phyloP scores from a whole-genome alignment of 2,113 vertebrate species.

The Carassius auratus region DNA sequence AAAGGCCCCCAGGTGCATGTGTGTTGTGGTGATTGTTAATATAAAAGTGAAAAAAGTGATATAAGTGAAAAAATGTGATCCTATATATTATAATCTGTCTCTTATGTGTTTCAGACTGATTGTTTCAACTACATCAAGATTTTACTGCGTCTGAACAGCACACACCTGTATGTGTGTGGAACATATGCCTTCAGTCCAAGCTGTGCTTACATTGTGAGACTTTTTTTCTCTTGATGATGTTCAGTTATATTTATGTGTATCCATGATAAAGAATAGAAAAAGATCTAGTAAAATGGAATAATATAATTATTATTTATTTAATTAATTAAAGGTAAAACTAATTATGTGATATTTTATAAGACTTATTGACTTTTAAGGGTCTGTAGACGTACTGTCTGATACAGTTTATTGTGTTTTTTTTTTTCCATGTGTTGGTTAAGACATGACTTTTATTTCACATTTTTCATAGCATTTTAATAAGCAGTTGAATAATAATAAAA shows the following conservation, averaged over 20 bases:
- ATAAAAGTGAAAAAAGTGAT: too few species aligned
- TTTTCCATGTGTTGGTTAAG: too few species aligned
- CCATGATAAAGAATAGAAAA: not conserved
- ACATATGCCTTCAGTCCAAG: slow-evolving; percentile 93
- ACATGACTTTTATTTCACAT: too few species aligned
- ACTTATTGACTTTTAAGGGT: too few species aligned
- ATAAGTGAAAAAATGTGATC: not conserved
- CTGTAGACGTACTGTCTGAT: too few species aligned
- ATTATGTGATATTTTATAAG: too few species aligned
- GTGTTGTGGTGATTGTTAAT: not conserved
- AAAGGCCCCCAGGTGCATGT: slow-evolving; percentile 88
- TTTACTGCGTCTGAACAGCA: slow-evolving; percentile 86
- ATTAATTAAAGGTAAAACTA: too few species aligned
- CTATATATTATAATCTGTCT: not conserved
- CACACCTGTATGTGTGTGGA: slow-evolving; percentile 90
- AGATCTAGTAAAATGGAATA: not conserved
- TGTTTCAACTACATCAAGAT: slow-evolving; percentile 99
- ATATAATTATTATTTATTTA: too few species aligned
- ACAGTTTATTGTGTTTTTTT: too few species aligned
- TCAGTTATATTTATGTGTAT: slow-evolving; percentile 1
- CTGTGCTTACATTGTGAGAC: slow-evolving; percentile 91
- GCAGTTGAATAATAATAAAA: too few species aligned
- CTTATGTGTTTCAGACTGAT: slow-evolving; percentile 79
- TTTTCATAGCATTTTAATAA: too few species aligned
- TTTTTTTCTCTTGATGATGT: slow-evolving; percentile 38